Evolutionary conservation across 1,140 invertebrate species (phyloP).

Genomic region (Caerostris darwini): DNA sequence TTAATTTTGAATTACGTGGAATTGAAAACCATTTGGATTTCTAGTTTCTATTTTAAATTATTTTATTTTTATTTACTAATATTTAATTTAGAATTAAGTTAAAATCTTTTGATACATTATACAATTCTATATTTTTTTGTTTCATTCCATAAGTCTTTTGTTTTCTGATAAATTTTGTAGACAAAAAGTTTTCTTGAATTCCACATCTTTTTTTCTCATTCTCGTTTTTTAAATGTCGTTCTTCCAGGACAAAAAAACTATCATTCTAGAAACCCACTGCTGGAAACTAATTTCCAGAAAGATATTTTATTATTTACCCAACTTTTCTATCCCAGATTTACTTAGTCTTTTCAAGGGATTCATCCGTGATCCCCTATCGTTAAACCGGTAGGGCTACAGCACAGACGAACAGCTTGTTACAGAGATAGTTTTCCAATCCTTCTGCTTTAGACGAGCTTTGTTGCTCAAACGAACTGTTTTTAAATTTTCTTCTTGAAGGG

Average conservation of each 20-base stretch:
- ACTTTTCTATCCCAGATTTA: slow-evolving; percentile 21
- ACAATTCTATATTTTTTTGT: too few relatives aligned
- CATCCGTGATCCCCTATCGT: slow-evolving; percentile 12
- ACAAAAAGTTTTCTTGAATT: not conserved
- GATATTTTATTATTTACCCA: not conserved
- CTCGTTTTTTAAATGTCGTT: not conserved
- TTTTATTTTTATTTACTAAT: too few relatives aligned
- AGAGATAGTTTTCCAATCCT: slow-evolving; percentile 18
- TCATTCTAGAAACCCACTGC: not conserved
- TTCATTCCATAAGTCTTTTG: too few relatives aligned
- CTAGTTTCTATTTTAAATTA: too few relatives aligned
- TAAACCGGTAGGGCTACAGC: slow-evolving; percentile 9
- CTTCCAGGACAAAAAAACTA: not conserved
- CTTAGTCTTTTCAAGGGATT: not conserved
- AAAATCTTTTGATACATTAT: too few relatives aligned
- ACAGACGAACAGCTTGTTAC: slow-evolving; percentile 29
- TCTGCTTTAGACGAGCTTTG: not conserved
- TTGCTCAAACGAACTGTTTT: not conserved
- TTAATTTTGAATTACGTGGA: too few relatives aligned
- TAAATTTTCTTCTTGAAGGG: slow-evolving; percentile 9
- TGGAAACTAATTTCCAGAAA: slow-evolving; percentile 12
- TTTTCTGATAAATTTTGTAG: not conserved
- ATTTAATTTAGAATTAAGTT: too few relatives aligned
- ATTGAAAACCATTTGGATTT: too few relatives aligned
- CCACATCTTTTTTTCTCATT: not conserved